phyloP scores from a whole-genome alignment of 2,797 vertebrate genomes.

The Schizopygopsis pylzovi region DNA sequence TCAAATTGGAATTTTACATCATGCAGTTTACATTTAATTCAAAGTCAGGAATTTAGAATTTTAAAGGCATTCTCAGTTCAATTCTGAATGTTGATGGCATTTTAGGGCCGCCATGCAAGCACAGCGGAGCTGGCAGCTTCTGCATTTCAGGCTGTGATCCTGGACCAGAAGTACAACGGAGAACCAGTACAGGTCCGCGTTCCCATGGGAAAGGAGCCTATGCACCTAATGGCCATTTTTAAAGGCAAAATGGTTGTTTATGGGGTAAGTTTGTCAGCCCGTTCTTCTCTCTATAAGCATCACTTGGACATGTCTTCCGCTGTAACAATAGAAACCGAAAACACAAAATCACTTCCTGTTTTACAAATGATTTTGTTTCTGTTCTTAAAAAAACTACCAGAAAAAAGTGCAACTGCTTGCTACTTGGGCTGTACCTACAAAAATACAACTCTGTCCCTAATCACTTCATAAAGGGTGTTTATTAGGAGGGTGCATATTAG shows the following conservation, averaged over 20 bases:
- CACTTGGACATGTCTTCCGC: not conserved
- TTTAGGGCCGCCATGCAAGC: slow-evolving; percentile 85
- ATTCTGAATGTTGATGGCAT: not conserved
- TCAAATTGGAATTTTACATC: not conserved
- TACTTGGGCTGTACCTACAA: not conserved
- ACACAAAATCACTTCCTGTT: slow-evolving; percentile 12
- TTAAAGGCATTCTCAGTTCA: not conserved
- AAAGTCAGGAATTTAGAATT: not conserved
- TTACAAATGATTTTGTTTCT: not conserved
- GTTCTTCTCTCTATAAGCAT: not conserved
- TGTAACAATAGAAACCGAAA: not conserved
- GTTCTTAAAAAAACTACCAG: not conserved
- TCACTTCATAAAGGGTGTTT: not conserved
- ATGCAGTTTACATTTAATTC: not conserved
- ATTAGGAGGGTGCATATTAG: not conserved
- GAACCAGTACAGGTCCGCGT: slow-evolving; percentile 86
- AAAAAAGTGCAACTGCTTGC: not conserved
- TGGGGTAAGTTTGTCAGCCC: slow-evolving; percentile 67
- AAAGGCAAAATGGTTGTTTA: slow-evolving; percentile 88
- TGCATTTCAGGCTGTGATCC: slow-evolving; percentile 79
- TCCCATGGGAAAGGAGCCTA: slow-evolving; percentile 88
- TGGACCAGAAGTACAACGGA: slow-evolving; percentile 84
- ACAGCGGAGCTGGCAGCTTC: slow-evolving; percentile 81
- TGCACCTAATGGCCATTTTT: slow-evolving; percentile 88
- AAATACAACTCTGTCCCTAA: not conserved